A percentile compares a stretch with the other conserved stretches of the same genome.
Evolutionary conservation across 1,140 invertebrate species (phyloP).

Genomic region (Lysiphlebus fabarum): DNA sequence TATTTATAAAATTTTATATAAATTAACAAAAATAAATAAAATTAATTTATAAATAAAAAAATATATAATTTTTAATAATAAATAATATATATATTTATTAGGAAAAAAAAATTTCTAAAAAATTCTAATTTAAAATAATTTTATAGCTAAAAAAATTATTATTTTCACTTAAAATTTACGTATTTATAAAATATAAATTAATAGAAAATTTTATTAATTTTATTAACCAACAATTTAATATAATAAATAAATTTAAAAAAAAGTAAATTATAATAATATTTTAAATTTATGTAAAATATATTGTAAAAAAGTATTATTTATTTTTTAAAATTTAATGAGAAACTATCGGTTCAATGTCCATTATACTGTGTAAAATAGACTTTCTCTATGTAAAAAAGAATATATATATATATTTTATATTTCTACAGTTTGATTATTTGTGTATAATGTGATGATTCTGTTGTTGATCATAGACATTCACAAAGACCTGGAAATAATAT

Average conservation of each 20-base stretch:
- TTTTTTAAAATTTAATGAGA: constrained; percentile 28
- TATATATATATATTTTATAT: constrained; percentile 5
- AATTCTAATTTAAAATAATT: too few relatives aligned
- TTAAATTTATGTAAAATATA: neutral
- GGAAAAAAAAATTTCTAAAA: too few relatives aligned
- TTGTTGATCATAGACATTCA: neutral
- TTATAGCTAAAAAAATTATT: too few relatives aligned
- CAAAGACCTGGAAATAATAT: neutral
- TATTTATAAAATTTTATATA: neutral
- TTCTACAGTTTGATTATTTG: constrained; percentile 1
- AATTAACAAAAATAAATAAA: too few relatives aligned
- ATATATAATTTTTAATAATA: too few relatives aligned
- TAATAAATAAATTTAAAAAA: neutral
- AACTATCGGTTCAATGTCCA: constrained; percentile 50
- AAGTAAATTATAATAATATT: neutral
- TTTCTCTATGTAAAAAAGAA: constrained; percentile 39
- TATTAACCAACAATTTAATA: neutral
- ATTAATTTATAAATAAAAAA: too few relatives aligned
- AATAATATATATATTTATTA: too few relatives aligned
- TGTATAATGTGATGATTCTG: neutral
- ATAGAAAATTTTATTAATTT: neutral
- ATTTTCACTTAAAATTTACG: too few relatives aligned
- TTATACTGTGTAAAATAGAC: constrained; percentile 43
- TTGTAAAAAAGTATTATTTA: neutral
- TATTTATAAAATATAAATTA: neutral